These are phyloP conservation scores for Esperia sulphurella DNA, from an alignment of 2,888 invertebrate species.

Conservation along the genomic window DNA sequence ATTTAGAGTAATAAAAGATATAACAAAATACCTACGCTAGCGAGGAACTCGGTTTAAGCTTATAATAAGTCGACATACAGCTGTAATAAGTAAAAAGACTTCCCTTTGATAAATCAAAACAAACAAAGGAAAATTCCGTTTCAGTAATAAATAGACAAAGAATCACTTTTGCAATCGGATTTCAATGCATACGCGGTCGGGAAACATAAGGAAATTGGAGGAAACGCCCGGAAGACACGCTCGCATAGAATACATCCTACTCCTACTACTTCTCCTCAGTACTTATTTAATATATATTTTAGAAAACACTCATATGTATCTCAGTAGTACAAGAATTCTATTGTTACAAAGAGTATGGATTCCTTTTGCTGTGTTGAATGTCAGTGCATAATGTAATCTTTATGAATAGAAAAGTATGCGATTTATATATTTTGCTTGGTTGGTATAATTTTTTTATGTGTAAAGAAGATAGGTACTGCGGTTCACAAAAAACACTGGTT, in stretches of 20 bases:
- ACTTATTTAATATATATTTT: no score
- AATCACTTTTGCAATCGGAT: not conserved
- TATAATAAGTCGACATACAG: no score
- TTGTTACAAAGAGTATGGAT: not conserved
- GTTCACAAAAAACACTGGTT: no score
- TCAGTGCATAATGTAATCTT: no score
- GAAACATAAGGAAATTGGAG: constrained; percentile 26
- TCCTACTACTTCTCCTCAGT: no score
- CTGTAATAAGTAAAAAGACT: not conserved
- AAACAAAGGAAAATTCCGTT: not conserved
- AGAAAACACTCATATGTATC: not conserved
- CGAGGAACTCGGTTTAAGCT: no score
- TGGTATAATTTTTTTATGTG: no score
- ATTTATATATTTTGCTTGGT: no score
- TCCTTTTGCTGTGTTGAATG: not conserved
- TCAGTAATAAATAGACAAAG: not conserved
- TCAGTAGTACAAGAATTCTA: not conserved
- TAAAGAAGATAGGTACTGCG: no score
- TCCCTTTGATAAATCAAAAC: not conserved
- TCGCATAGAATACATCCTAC: constrained; percentile 12
- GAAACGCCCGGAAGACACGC: constrained; percentile 16
- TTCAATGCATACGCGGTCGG: not conserved
- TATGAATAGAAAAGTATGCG: no score
- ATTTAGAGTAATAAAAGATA: no score
- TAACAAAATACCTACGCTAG: no score